Conservation (phyloP, 30 jellyfish, hydroid and myxozoan species). For the Hydra vulgaris region DNA sequence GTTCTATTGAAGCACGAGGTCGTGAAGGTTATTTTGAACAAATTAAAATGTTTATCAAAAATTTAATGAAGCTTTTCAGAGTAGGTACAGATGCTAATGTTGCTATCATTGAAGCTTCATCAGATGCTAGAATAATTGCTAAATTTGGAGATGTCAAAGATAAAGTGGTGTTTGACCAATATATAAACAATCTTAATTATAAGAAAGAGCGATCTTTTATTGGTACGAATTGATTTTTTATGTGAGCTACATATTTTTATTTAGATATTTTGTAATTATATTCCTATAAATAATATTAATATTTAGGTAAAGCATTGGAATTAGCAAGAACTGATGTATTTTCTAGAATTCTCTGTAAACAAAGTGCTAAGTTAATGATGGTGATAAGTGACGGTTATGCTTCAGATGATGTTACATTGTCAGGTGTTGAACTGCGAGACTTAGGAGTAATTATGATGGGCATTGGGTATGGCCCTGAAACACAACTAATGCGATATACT, state of each 20-base stretch:
- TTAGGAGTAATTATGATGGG: conserved; percentile 69
- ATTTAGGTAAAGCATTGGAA: conserved; percentile 83
- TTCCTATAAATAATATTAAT: background rate
- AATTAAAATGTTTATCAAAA: conserved; percentile 62
- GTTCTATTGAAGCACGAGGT: conserved; percentile 81
- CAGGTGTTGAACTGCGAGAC: conserved; percentile 77
- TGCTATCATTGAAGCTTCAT: conserved; percentile 80
- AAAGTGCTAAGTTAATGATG: conserved; percentile 53
- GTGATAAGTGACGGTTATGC: conserved; percentile 83
- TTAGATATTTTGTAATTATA: background rate
- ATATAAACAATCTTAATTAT: conserved; percentile 39
- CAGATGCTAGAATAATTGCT: conserved; percentile 61
- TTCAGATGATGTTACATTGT: conserved; percentile 79
- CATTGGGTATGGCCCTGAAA: conserved; percentile 85
- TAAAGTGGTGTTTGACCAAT: conserved; percentile 45
- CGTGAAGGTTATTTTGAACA: conserved; percentile 67
- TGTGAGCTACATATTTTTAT: background rate
- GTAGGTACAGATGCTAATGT: conserved; percentile 62
- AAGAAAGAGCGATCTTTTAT: conserved; percentile 69
- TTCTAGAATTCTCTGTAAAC: conserved; percentile 51
- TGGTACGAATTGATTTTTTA: conserved; percentile 24
- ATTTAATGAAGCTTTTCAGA: conserved; percentile 41
- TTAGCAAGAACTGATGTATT: conserved; percentile 74
- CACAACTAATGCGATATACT: conserved; percentile 78
- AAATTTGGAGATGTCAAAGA: conserved; percentile 59